These are phyloP conservation scores for Melospiza melodia DNA, from an alignment of 2,113 vertebrate species.

Conservation along the genomic window DNA sequence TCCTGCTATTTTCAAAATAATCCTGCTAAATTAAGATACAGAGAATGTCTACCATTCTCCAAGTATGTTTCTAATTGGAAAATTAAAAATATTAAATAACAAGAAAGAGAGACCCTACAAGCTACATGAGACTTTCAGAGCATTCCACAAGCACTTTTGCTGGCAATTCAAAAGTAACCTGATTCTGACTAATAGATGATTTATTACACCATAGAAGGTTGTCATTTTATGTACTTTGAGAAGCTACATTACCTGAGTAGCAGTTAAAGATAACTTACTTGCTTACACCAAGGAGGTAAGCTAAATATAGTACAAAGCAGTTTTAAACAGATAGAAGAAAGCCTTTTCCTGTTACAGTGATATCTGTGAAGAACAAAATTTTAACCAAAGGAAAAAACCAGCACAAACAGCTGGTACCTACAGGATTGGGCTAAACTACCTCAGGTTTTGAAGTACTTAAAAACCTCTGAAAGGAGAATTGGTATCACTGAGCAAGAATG, in stretches of 20 bases:
- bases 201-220: neutral
- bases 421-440: neutral
- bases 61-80: neutral
- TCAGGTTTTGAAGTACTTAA: neutral
- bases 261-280: conserved; percentile 6
- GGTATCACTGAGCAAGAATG: neutral
- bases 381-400: neutral
- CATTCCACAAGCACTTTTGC: neutral
- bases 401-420: neutral
- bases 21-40: neutral
- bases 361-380: neutral
- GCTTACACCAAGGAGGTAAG: neutral
- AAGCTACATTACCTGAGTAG: neutral
- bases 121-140: neutral
- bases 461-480: neutral
- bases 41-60: neutral
- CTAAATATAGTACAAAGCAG: conserved; percentile 10
- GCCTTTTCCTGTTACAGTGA: neutral
- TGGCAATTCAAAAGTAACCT: neutral
- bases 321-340: neutral
- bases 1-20: neutral
- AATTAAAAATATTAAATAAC: neutral
- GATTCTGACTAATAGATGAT: neutral
- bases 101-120: neutral
- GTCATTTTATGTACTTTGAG: neutral